Evolutionary conservation across 2,797 vertebrate species (phyloP).

Genomic region (Neomorphus geoffroyi): DNA sequence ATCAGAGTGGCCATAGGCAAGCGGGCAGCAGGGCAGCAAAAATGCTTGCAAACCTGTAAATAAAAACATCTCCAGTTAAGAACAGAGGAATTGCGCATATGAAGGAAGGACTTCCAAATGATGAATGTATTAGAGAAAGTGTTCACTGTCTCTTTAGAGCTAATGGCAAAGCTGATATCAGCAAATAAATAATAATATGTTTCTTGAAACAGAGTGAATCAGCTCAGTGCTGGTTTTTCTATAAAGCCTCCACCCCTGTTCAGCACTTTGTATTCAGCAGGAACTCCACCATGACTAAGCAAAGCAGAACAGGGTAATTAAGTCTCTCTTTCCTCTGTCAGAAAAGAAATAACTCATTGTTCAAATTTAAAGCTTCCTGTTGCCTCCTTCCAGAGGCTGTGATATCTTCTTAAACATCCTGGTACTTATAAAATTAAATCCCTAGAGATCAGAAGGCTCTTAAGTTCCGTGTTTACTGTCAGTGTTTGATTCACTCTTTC

Average conservation of each 20-base stretch:
- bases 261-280: slow-evolving; percentile 1
- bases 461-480: not conserved
- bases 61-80: not conserved
- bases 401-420: not conserved
- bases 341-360: not conserved
- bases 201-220: slow-evolving; percentile 7
- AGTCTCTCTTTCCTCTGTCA: not conserved
- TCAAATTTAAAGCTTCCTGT: not conserved
- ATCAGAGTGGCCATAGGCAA: not conserved
- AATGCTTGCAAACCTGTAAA: not conserved
- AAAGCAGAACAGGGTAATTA: slow-evolving; percentile 17
- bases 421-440: not conserved
- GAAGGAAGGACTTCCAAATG: not conserved
- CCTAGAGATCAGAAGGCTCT: not conserved
- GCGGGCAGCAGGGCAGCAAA: not conserved
- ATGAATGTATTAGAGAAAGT: not conserved
- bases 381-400: not conserved
- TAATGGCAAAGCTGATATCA: not conserved
- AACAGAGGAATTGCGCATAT: not conserved
- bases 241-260: not conserved
- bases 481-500: not conserved
- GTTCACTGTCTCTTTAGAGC: not conserved
- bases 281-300: not conserved
- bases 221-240: not conserved
- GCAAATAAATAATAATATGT: not conserved